Evolutionary conservation across 1,140 invertebrate species (phyloP).

Genomic region (Drosophila watanabei): DNA sequence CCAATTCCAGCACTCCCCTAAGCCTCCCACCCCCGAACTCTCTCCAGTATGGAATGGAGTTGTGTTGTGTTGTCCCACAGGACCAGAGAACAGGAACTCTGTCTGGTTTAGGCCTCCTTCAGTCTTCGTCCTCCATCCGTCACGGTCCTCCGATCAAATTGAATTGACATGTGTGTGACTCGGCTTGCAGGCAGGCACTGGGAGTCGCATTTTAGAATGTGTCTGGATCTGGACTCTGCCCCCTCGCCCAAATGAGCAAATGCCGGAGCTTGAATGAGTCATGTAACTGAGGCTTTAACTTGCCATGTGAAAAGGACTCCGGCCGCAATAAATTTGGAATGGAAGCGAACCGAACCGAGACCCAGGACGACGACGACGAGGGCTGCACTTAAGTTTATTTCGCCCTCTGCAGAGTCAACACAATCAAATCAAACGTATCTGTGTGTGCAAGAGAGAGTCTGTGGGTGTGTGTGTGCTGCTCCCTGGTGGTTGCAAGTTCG

Average conservation of each 20-base stretch:
- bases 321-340: constrained; percentile 81
- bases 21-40: neutral
- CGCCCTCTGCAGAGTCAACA: constrained; percentile 63
- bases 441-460: constrained; percentile 3
- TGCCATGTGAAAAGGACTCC: constrained; percentile 80
- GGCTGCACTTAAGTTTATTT: constrained; percentile 70
- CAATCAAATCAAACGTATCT: constrained; percentile 46
- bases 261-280: constrained; percentile 65
- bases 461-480: constrained; percentile 24
- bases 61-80: constrained; percentile 10
- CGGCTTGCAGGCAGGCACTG: constrained; percentile 33
- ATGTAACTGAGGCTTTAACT: constrained; percentile 72
- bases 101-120: constrained; percentile 31
- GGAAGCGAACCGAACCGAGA: constrained; percentile 54
- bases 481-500: constrained; percentile 68
- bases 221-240: neutral
- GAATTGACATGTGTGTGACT: constrained; percentile 77
- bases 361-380: constrained; percentile 20
- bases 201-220: constrained; percentile 23
- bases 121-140: constrained; percentile 18
- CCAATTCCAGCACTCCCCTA: constrained; percentile 17
- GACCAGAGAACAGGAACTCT: constrained; percentile 34
- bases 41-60: constrained; percentile 6
- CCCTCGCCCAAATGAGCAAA: constrained; percentile 45
- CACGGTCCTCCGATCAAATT: constrained; percentile 64